Evolutionary conservation across 92 coral and sea anemone species (phyloP), one percentile per base, ranked within the genome.

Genomic region (Epizoanthus fatuus): DNA sequence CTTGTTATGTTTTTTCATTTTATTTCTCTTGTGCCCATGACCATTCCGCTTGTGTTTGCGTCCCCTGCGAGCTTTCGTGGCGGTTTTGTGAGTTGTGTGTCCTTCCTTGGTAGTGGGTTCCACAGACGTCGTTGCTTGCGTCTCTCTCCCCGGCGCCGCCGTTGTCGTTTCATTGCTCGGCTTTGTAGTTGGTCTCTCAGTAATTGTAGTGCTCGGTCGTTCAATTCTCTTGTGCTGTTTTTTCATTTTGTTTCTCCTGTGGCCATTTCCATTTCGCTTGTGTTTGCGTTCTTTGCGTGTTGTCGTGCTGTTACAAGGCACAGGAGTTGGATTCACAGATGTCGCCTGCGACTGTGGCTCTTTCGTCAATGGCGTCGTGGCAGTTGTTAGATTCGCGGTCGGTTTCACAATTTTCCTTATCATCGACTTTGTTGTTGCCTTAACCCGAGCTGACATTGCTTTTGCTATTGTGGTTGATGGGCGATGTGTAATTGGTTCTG

Each of bases 41-140:
- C 57, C 57, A 17, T 70, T 70, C 22, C 82, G 57, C 20, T 37
- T 77, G 12, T 77, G 82, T 42, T 77, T 77, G 29, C 68, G 68
- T 29, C 63, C 82, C 51, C 69, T 59, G 22, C 82, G 70, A 62
- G 70, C 38, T 20, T 11, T 77, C 14, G 5, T 1, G 15, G 70
- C 7, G 5, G n/a, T 22, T 7, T 37, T 38, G 7, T 15, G 8
- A 2, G 53, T 12, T 35, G 16, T 13, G 10, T 51, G 25, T n/a
- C 8, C 55, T 19, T 35, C 25, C 35, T 20, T 7, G 37, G 39
- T 11, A 1, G 56, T 76, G 15, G 20, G 10, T 39, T 59, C 16
- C 37, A 59, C 55, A 8, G 39, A 5, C 15, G 69, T 19, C 56
- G 10, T 12, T 7, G 29, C 3, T 9, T 76, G 69, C 37, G 29